A percentile compares a stretch with the other conserved stretches of the same genome.
phyloP scores from a whole-genome alignment of 1,140 invertebrate genomes.

The Drosophila nannoptera region DNA sequence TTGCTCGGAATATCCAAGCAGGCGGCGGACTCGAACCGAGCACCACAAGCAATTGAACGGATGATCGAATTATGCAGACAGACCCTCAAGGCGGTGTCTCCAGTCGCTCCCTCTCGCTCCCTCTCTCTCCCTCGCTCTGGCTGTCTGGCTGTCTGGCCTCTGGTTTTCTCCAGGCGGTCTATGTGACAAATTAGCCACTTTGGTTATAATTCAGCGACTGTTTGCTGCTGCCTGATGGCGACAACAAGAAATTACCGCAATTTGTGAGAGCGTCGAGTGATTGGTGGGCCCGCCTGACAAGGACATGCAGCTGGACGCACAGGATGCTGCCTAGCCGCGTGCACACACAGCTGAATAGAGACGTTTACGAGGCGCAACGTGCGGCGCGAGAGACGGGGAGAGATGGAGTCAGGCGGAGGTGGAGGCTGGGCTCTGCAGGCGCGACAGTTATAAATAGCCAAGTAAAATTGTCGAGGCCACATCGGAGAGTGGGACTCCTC shows the following conservation, averaged over 20 bases:
- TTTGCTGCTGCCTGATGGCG: slow-evolving; percentile 57
- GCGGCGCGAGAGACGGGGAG: background rate
- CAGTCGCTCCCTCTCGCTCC: background rate
- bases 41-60: slow-evolving; percentile 74
- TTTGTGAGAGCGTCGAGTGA: slow-evolving; percentile 69
- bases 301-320: slow-evolving; percentile 31
- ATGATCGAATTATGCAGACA: slow-evolving; percentile 64
- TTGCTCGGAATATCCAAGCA: background rate
- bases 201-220: slow-evolving; percentile 54
- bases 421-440: slow-evolving; percentile 14
- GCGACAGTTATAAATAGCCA: slow-evolving; percentile 75
- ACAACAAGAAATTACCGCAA: slow-evolving; percentile 77
- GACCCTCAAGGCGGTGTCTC: slow-evolving; percentile 34
- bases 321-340: slow-evolving; percentile 3
- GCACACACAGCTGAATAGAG: slow-evolving; percentile 46
- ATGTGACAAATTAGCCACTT: slow-evolving; percentile 76
- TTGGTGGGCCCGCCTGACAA: slow-evolving; percentile 52
- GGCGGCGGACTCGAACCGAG: slow-evolving; percentile 18
- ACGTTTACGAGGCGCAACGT: slow-evolving; percentile 42
- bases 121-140: background rate
- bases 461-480: slow-evolving; percentile 67
- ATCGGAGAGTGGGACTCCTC: slow-evolving; percentile 19
- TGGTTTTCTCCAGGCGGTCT: slow-evolving; percentile 22
- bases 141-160: slow-evolving; percentile 8
- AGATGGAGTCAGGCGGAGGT: background rate